phyloP scores from a whole-genome alignment of 2,113 vertebrate genomes.

The Ia io region DNA sequence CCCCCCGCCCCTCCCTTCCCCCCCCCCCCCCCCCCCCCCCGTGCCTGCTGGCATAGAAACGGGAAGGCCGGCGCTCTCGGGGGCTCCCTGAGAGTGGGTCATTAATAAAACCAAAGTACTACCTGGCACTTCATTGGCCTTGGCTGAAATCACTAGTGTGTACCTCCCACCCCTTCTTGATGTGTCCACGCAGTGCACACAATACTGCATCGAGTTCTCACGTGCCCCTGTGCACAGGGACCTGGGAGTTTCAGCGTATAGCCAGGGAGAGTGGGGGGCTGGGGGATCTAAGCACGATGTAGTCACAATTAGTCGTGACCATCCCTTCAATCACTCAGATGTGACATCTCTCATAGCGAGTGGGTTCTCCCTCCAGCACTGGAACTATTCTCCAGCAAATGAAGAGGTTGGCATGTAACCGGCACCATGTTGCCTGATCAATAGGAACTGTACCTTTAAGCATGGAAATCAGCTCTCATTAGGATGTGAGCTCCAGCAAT shows the following conservation, averaged over 20 bases:
- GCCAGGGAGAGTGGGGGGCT: fast-evolving
- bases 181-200: fast-evolving
- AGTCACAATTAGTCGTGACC: background rate
- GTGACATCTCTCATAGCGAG: fast-evolving
- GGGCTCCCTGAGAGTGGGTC: too few species aligned
- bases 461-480: background rate
- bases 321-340: background rate
- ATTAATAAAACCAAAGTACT: constrained; percentile 51
- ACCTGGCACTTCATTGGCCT: background rate
- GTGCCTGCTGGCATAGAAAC: too few species aligned
- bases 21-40: too few species aligned
- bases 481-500: background rate
- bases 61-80: background rate
- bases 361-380: background rate
- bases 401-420: background rate
- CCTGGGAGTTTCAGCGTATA: background rate
- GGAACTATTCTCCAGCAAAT: background rate
- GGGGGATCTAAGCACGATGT: too few species aligned
- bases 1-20: too few species aligned
- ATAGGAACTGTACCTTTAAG: background rate
- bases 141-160: background rate
- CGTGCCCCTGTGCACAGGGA: fast-evolving
- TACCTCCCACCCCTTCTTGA: too few species aligned
- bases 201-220: background rate
- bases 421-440: background rate